Evolutionary conservation across 2,113 vertebrate genomes (phyloP).

Genomic region (Jaculus jaculus): DNA sequence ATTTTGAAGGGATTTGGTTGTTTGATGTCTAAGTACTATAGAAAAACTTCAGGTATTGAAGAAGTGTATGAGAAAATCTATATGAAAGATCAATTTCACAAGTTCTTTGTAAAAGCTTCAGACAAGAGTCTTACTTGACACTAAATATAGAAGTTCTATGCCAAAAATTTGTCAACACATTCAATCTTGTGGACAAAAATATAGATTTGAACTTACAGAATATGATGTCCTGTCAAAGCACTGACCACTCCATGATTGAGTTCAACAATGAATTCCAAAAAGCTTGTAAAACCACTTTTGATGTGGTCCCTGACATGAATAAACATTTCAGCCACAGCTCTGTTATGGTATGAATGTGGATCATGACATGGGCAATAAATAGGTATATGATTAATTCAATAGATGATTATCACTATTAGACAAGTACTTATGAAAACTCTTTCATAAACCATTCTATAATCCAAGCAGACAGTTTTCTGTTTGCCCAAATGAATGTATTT

Average conservation of each 20-base stretch:
- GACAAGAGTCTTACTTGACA: slow-evolving; percentile 80
- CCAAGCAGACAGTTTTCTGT: slow-evolving; percentile 59
- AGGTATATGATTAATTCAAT: slow-evolving; percentile 57
- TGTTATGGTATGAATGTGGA: slow-evolving; percentile 12
- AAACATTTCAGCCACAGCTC: neutral
- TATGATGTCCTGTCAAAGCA: slow-evolving; percentile 79
- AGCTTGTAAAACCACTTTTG: slow-evolving; percentile 44
- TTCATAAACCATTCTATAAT: slow-evolving; percentile 58
- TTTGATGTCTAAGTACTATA: slow-evolving; percentile 71
- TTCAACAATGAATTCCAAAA: slow-evolving; percentile 67
- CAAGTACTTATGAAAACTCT: slow-evolving; percentile 47
- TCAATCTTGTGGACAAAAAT: slow-evolving; percentile 76
- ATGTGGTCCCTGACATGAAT: slow-evolving; percentile 22
- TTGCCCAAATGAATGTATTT: slow-evolving; percentile 57
- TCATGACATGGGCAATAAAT: slow-evolving; percentile 58
- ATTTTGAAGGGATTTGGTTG: slow-evolving; percentile 71
- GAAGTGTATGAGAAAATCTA: slow-evolving; percentile 73
- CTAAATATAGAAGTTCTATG: slow-evolving; percentile 69
- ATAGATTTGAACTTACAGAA: slow-evolving; percentile 79
- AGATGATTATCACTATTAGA: slow-evolving; percentile 57
- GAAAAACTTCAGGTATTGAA: slow-evolving; percentile 78
- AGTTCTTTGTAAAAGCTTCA: slow-evolving; percentile 79
- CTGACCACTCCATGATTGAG: slow-evolving; percentile 67
- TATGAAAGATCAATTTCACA: slow-evolving; percentile 75
- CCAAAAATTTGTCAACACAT: slow-evolving; percentile 82